Percentiles rank a stretch among this genome's conserved stretches.
phyloP scores from a whole-genome alignment of 92 coral and sea anemone species.

The Umimayanthus chanpuru region DNA sequence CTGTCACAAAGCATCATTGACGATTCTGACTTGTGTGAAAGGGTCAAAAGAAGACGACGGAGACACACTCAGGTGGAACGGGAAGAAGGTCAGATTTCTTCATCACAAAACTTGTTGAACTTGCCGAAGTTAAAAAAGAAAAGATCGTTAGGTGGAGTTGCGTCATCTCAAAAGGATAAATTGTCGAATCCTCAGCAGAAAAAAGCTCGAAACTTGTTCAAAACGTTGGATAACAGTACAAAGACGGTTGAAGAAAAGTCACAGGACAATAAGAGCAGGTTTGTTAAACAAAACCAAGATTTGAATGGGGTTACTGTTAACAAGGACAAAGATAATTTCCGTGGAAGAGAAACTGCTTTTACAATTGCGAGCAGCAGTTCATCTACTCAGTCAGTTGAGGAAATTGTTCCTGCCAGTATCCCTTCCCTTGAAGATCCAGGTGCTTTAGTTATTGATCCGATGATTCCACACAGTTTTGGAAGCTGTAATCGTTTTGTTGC shows the following conservation, averaged over 20 bases:
- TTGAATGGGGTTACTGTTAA: neutral
- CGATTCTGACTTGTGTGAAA: conserved; percentile 52
- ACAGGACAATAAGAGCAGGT: neutral
- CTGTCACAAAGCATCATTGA: conserved; percentile 11
- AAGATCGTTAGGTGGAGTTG: neutral
- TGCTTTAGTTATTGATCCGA: conserved; percentile 52
- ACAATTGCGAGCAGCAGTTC: conserved; percentile 13
- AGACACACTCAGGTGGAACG: neutral
- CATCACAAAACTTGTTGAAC: conserved; percentile 11
- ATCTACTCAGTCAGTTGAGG: conserved; percentile 46
- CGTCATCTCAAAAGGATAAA: neutral
- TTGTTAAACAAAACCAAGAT: neutral
- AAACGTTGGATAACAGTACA: neutral
- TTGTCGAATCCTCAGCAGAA: neutral
- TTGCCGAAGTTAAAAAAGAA: conserved; percentile 23
- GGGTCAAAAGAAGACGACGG: conserved; percentile 56
- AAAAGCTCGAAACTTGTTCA: neutral
- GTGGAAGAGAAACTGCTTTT: neutral
- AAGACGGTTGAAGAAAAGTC: neutral
- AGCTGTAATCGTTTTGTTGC: neutral
- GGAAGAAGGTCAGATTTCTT: neutral
- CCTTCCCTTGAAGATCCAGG: conserved; percentile 46
- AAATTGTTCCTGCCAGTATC: conserved; percentile 59
- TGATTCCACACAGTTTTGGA: conserved; percentile 46
- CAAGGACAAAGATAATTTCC: neutral